These are phyloP conservation scores for Glareola pratincola DNA, from an alignment of 2,113 vertebrate genomes.

Conservation along the genomic window DNA sequence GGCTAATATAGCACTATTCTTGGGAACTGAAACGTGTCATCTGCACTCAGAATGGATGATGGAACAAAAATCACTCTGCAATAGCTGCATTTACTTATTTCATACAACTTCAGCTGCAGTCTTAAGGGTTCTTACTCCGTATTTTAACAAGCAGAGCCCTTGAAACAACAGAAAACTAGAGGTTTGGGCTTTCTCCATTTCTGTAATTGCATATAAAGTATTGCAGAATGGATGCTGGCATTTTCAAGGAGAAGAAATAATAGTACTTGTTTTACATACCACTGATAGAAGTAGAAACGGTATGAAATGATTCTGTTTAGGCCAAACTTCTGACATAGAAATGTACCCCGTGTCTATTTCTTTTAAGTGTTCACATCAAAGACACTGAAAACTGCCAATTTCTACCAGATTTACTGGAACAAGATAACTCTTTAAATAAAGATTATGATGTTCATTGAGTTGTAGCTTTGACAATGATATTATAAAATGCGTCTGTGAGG, in stretches of 20 bases:
- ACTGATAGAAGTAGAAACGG: neutral
- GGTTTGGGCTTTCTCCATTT: neutral
- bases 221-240: neutral
- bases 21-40: neutral
- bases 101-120: neutral
- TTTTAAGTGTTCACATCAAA: neutral
- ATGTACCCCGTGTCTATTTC: neutral
- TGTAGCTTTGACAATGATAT: neutral
- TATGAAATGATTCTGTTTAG: neutral
- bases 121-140: neutral
- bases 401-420: neutral
- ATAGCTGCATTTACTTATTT: neutral
- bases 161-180: neutral
- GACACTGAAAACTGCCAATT: neutral
- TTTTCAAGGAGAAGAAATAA: neutral
- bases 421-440: neutral
- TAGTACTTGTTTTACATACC: rapidly evolving
- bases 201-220: neutral
- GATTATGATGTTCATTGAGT: neutral
- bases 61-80: neutral
- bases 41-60: neutral
- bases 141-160: neutral
- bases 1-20: neutral
- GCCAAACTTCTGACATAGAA: neutral
- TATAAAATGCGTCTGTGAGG: neutral